A percentile compares a stretch with the other conserved stretches of the same genome.
phyloP scores from a whole-genome alignment of 2,888 invertebrate genomes.

The Caenorhabditis panamensis region DNA sequence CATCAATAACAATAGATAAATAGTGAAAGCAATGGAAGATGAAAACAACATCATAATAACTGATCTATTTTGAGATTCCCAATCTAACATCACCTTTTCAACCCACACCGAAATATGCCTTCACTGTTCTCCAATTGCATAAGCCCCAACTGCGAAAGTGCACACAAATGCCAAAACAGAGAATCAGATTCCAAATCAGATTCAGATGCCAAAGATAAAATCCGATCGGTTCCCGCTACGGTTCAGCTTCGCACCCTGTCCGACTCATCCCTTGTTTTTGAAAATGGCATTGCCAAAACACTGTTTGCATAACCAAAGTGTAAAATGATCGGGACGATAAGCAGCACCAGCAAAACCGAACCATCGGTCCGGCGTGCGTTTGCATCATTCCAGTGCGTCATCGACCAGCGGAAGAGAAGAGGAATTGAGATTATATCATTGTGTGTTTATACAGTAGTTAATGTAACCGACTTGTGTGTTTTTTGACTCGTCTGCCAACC shows the following conservation, averaged over 20 bases:
- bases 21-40: too few relatives aligned
- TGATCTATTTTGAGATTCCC: too few relatives aligned
- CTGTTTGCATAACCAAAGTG: constrained; percentile 48
- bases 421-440: constrained; percentile 57
- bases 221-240: background rate
- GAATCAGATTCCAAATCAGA: too few relatives aligned
- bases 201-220: background rate
- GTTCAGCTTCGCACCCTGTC: constrained; percentile 34
- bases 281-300: constrained; percentile 19
- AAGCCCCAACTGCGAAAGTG: too few relatives aligned
- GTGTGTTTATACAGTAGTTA: constrained; percentile 62
- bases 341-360: constrained; percentile 34
- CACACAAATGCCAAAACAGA: too few relatives aligned
- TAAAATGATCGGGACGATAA: constrained; percentile 50
- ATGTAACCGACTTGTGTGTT: constrained; percentile 48
- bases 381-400: background rate
- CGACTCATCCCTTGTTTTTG: constrained; percentile 3
- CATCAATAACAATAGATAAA: too few relatives aligned
- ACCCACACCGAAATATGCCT: too few relatives aligned
- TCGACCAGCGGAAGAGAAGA: constrained; percentile 7
- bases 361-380: constrained; percentile 24
- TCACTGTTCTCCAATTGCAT: too few relatives aligned
- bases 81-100: too few relatives aligned
- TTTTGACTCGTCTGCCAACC: constrained; percentile 30
- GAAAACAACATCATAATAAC: too few relatives aligned